Evolutionary conservation across 2,888 invertebrate genomes (phyloP).

Genomic region (Orgyia antiqua): DNA sequence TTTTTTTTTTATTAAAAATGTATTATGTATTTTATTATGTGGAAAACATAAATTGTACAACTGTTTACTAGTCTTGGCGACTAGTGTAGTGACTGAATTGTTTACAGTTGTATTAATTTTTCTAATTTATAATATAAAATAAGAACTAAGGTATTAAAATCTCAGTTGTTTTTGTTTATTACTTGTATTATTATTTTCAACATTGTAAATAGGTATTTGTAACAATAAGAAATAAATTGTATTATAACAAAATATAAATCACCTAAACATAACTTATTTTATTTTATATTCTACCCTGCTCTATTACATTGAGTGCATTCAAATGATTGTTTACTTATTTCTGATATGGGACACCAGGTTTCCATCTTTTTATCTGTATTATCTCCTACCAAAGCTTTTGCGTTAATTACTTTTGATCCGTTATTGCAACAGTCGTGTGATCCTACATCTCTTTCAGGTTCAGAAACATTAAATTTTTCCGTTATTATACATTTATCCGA

Average conservation of each 20-base stretch:
- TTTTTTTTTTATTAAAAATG: slow-evolving; percentile 22
- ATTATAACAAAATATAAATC: slow-evolving; percentile 74
- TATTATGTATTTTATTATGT: slow-evolving; percentile 17
- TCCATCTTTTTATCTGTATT: background rate
- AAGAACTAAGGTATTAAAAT: slow-evolving; percentile 50
- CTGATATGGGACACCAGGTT: background rate
- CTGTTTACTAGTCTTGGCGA: slow-evolving; percentile 50
- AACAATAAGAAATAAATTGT: slow-evolving; percentile 68
- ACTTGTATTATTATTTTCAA: slow-evolving; percentile 58
- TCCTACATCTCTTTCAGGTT: too few species aligned
- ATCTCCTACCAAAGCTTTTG: background rate
- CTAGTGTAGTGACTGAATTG: slow-evolving; percentile 43
- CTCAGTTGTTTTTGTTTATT: slow-evolving; percentile 68
- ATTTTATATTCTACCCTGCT: too few species aligned
- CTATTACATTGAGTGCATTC: background rate
- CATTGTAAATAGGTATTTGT: slow-evolving; percentile 64
- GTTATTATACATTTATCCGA: slow-evolving; percentile 33
- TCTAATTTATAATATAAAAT: slow-evolving; percentile 35
- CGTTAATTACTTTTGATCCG: background rate
- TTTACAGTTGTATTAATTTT: slow-evolving; percentile 46
- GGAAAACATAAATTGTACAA: slow-evolving; percentile 30
- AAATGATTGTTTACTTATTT: background rate
- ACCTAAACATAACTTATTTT: slow-evolving; percentile 30
- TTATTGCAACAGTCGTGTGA: background rate
- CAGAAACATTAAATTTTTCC: background rate